Conservation (phyloP, 2,888 invertebrate genomes). For the Acanthococcus lagerstroemiae region DNA sequence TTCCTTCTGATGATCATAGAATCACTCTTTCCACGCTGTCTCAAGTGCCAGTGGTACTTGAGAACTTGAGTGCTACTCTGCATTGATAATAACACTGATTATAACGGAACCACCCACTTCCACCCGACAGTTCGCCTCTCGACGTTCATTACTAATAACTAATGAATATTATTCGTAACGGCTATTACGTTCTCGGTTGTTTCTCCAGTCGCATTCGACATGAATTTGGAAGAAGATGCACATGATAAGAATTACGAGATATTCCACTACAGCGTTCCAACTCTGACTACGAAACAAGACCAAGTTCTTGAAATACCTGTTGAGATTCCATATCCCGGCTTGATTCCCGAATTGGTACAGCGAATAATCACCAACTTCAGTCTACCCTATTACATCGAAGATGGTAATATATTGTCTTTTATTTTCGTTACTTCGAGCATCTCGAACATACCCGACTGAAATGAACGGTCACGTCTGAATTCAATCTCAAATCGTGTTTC, state of each 20-base stretch:
- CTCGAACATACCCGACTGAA: not conserved
- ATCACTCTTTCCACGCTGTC: too few species aligned
- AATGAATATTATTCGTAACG: too few species aligned
- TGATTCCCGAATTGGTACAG: conserved; percentile 54
- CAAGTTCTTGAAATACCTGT: conserved; percentile 53
- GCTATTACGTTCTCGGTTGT: not conserved
- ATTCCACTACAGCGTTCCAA: conserved; percentile 48
- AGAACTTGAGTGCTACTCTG: too few species aligned
- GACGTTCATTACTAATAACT: too few species aligned
- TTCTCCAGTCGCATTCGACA: not conserved
- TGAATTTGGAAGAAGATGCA: conserved; percentile 24
- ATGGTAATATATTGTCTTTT: conserved; percentile 44
- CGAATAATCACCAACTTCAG: conserved; percentile 57
- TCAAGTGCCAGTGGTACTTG: too few species aligned
- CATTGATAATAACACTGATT: too few species aligned
- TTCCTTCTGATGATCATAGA: too few species aligned
- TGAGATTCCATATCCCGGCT: conserved; percentile 51
- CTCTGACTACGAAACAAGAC: conserved; percentile 46
- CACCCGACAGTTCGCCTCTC: too few species aligned
- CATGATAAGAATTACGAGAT: conserved; percentile 38
- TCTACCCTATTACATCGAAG: conserved; percentile 57
- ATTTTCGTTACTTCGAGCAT: not conserved
- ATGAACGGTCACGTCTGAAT: conserved; percentile 2
- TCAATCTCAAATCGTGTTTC: conserved; percentile 30
- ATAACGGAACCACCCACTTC: too few species aligned